phyloP scores from a whole-genome alignment of 2,888 invertebrate species.

The Gortyna flavago region DNA sequence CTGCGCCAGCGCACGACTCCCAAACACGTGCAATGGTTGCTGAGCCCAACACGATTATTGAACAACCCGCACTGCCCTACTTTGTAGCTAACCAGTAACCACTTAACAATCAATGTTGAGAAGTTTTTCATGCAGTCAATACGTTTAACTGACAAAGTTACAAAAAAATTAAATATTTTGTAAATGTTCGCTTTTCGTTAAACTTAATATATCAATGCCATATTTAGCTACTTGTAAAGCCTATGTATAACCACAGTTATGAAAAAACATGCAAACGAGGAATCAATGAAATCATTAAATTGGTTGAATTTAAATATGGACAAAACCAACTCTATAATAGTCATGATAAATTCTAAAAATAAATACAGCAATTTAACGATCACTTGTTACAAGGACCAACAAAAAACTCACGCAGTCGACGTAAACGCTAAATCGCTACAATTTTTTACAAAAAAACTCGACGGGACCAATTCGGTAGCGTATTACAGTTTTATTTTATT shows the following conservation, averaged over 20 bases:
- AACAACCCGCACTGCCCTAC: constrained; percentile 63
- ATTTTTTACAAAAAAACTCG: constrained; percentile 80
- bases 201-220: neutral
- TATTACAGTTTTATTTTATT: constrained; percentile 81
- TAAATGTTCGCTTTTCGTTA: neutral
- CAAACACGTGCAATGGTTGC: constrained; percentile 69
- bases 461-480: constrained; percentile 83
- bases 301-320: constrained; percentile 9
- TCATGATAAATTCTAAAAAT: constrained; percentile 51
- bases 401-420: constrained; percentile 67
- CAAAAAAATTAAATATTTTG: neutral
- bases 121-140: constrained; percentile 9
- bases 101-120: constrained; percentile 35
- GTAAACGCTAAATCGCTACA: constrained; percentile 69
- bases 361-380: constrained; percentile 51
- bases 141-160: constrained; percentile 5
- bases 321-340: constrained; percentile 1
- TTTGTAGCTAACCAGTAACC: constrained; percentile 42
- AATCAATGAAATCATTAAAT: neutral
- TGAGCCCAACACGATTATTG: constrained; percentile 63
- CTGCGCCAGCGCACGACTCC: constrained; percentile 68
- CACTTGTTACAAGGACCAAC: constrained; percentile 51
- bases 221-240: neutral
- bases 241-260: neutral
- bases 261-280: neutral